phyloP scores from a whole-genome alignment of 2,888 invertebrate genomes.

The Gastrophysa polygoni region DNA sequence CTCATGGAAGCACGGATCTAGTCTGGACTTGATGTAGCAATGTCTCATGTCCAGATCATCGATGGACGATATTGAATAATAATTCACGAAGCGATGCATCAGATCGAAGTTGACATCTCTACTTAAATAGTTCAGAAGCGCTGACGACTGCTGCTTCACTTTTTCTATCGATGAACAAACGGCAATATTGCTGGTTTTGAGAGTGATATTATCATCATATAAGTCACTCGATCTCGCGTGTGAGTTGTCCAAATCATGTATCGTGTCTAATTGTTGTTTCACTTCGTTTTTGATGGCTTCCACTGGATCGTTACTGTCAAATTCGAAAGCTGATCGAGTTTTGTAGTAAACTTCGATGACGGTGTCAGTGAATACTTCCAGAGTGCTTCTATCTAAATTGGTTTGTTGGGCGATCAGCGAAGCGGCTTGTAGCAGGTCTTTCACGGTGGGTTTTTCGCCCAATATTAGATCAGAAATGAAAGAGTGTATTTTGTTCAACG shows the following conservation, averaged over 20 bases:
- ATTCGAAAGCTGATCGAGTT: conserved; percentile 48
- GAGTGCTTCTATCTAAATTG: conserved; percentile 46
- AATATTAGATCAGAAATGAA: conserved; percentile 54
- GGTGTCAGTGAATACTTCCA: conserved; percentile 64
- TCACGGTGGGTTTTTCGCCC: conserved; percentile 68
- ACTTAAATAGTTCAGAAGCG: conserved; percentile 11
- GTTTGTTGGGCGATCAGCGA: conserved; percentile 70
- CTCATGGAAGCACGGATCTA: neutral
- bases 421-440: conserved; percentile 70
- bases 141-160: conserved; percentile 61
- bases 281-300: conserved; percentile 61
- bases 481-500: conserved; percentile 61
- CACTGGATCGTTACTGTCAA: conserved; percentile 57
- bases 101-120: conserved; percentile 18
- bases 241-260: neutral
- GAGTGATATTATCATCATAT: conserved; percentile 50
- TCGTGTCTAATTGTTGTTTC: conserved; percentile 41
- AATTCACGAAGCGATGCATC: conserved; percentile 51
- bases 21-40: conserved; percentile 31
- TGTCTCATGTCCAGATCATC: conserved; percentile 53
- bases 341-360: conserved; percentile 69
- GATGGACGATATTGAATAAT: conserved; percentile 55
- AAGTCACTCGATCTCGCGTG: conserved; percentile 12
- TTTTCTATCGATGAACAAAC: conserved; percentile 61
- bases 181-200: conserved; percentile 59